Evolutionary conservation across 2,888 invertebrate genomes (phyloP).

Genomic region (Abrostola triplasia): DNA sequence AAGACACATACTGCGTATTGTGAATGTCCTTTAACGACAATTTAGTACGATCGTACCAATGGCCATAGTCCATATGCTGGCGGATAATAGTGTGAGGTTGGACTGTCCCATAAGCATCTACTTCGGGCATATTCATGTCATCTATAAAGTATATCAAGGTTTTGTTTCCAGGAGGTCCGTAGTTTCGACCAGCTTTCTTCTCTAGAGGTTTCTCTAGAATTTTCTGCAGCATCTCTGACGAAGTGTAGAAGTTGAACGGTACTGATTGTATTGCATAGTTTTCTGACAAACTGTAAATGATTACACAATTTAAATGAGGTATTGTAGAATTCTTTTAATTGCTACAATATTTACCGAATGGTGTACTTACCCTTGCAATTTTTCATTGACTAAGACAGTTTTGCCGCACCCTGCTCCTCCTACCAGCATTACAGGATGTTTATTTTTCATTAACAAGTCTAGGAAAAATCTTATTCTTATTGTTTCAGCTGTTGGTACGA

Average conservation of each 20-base stretch:
- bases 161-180: conserved; percentile 98
- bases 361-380: conserved; percentile 87
- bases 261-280: conserved; percentile 96
- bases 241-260: conserved; percentile 98
- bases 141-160: conserved; percentile 98
- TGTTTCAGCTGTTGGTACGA: conserved; percentile 98
- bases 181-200: conserved; percentile 98
- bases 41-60: conserved; percentile 96
- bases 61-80: conserved; percentile 98
- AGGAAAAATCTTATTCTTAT: conserved; percentile 96
- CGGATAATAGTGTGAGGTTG: conserved; percentile 98
- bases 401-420: conserved; percentile 98
- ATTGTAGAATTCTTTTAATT: neutral
- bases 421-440: conserved; percentile 97
- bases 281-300: conserved; percentile 90
- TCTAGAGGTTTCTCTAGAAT: conserved; percentile 98
- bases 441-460: conserved; percentile 95
- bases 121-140: conserved; percentile 99
- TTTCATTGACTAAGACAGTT: conserved; percentile 94
- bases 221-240: conserved; percentile 97
- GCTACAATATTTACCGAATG: too few relatives aligned
- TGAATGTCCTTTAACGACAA: conserved; percentile 97
- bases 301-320: neutral
- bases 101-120: conserved; percentile 96
- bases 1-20: conserved; percentile 98